Evolutionary conservation across 2,797 vertebrate genomes (phyloP).

Genomic region (Malurus splendens): DNA sequence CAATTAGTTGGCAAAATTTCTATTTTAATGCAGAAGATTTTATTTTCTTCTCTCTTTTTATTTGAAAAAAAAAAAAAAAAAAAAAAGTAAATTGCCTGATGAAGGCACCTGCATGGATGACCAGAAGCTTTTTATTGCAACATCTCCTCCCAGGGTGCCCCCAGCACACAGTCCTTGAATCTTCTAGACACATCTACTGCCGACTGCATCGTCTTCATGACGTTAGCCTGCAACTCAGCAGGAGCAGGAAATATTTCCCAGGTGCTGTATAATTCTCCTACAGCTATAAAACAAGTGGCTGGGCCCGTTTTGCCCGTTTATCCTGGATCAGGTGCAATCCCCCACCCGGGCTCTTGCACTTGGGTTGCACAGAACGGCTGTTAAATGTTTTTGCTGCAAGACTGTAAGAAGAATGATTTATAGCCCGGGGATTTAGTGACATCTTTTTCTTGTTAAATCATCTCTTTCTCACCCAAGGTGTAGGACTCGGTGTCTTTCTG

Average conservation of each 20-base stretch:
- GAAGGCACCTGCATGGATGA: not conserved
- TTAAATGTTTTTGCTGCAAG: not conserved
- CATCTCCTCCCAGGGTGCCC: not conserved
- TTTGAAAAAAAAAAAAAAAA: not conserved
- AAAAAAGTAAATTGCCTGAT: not conserved
- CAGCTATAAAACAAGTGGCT: not conserved
- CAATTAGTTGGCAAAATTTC: not conserved
- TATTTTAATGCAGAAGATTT: not conserved
- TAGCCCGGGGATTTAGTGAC: conserved; percentile 5
- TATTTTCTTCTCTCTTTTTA: not conserved
- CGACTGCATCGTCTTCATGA: rapidly evolving
- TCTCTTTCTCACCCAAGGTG: not conserved
- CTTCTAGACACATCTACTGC: not conserved
- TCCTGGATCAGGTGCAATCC: not conserved
- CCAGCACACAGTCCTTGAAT: not conserved
- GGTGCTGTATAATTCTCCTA: not conserved
- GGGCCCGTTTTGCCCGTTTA: not conserved
- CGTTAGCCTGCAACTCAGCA: not conserved
- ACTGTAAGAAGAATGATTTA: conserved; percentile 13
- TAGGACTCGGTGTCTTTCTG: not conserved
- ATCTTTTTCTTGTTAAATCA: conserved; percentile 27
- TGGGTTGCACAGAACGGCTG: rapidly evolving
- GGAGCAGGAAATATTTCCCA: not conserved
- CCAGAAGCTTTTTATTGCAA: not conserved
- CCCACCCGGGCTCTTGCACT: not conserved